phyloP scores from a whole-genome alignment of 2,888 invertebrate genomes.

The Scaptomyza flava region DNA sequence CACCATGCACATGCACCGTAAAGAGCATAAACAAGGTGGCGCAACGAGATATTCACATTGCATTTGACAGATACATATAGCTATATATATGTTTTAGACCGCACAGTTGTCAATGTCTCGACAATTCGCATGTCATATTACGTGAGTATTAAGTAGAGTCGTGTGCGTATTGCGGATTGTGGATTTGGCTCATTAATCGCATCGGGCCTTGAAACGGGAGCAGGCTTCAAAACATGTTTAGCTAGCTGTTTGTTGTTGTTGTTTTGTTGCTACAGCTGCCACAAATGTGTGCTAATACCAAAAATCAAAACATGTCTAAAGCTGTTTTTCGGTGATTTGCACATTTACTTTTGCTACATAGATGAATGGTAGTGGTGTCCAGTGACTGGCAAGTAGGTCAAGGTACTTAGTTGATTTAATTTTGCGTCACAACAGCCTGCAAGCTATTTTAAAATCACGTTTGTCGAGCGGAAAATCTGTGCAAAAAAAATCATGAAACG shows the following conservation, averaged over 20 bases:
- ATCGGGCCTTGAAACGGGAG: slow-evolving; percentile 68
- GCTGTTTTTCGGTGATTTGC: slow-evolving; percentile 75
- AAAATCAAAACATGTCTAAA: slow-evolving; percentile 51
- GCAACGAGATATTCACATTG: slow-evolving; percentile 50
- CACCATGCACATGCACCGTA: slow-evolving; percentile 60
- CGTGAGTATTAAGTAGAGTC: slow-evolving; percentile 11
- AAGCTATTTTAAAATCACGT: slow-evolving; percentile 60
- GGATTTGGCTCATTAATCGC: slow-evolving; percentile 62
- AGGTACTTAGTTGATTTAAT: slow-evolving; percentile 76
- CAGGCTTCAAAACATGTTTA: slow-evolving; percentile 35
- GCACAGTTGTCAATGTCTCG: slow-evolving; percentile 39
- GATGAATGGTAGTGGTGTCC: slow-evolving; percentile 39
- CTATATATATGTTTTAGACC: neutral
- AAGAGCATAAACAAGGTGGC: slow-evolving; percentile 48
- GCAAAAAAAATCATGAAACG: slow-evolving; percentile 45
- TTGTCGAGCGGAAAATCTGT: slow-evolving; percentile 58
- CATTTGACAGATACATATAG: slow-evolving; percentile 49
- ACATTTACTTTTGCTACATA: slow-evolving; percentile 44
- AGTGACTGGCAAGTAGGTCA: slow-evolving; percentile 66
- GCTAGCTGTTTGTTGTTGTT: slow-evolving; percentile 21
- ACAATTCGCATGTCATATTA: slow-evolving; percentile 9
- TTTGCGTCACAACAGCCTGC: slow-evolving; percentile 51
- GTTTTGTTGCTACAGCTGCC: slow-evolving; percentile 12
- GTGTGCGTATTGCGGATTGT: slow-evolving; percentile 8
- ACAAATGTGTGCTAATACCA: slow-evolving; percentile 24